phyloP scores from a whole-genome alignment of 2,888 invertebrate species.

The Periphyllus acericola region DNA sequence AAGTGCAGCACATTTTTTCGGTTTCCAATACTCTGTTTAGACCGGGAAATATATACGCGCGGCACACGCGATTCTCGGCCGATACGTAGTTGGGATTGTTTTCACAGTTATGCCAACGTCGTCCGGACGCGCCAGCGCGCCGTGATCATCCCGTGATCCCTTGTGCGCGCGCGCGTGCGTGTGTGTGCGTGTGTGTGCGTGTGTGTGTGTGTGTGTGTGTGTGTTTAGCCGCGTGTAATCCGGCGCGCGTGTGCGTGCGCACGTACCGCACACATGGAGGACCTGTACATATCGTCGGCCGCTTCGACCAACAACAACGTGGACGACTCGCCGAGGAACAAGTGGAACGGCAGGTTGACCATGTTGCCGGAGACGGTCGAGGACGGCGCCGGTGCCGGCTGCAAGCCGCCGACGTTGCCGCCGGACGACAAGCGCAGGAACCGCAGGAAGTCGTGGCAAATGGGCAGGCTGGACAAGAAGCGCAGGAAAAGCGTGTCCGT shows the following conservation, averaged over 20 bases:
- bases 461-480: slow-evolving; percentile 71
- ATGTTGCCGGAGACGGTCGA: slow-evolving; percentile 62
- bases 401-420: slow-evolving; percentile 66
- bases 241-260: not conserved
- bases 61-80: not conserved
- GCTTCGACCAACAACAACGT: slow-evolving; percentile 63
- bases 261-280: slow-evolving; percentile 48
- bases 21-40: slow-evolving; percentile 28
- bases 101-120: slow-evolving; percentile 13
- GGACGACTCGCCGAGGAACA: slow-evolving; percentile 31
- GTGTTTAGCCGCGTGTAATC: not conserved
- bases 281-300: slow-evolving; percentile 60
- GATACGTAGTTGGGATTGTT: not conserved
- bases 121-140: slow-evolving; percentile 33
- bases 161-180: not conserved
- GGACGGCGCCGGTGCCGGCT: slow-evolving; percentile 65
- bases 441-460: slow-evolving; percentile 75
- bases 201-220: too few relatives aligned
- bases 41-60: slow-evolving; percentile 22
- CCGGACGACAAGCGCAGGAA: slow-evolving; percentile 68
- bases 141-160: not conserved
- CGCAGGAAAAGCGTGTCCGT: slow-evolving; percentile 71
- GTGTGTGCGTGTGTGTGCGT: too few relatives aligned
- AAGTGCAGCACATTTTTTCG: slow-evolving; percentile 47
- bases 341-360: slow-evolving; percentile 47